Base-by-base conservation (phyloP, 1,140 invertebrate species). In the Drosophila biarmipes region DNA sequence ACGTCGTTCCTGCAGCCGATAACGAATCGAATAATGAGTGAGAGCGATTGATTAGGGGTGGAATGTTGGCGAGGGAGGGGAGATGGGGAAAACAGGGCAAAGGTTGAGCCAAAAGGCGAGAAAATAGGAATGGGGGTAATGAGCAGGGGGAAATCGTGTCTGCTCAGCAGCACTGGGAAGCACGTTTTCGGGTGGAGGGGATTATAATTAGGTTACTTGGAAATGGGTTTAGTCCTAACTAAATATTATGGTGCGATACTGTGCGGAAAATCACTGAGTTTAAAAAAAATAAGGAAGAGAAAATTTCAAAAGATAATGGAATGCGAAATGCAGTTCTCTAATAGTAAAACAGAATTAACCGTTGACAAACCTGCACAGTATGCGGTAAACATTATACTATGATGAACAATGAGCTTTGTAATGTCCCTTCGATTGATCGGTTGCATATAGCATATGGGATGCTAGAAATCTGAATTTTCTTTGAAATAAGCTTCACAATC, bases 21-120 rank as follows among this genome's bases (percentile, higher is more conserved):
- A 86, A 79, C 80, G 74, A 72, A 61, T 49, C 73, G 61, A 48
- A 82, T 78, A 87, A 81, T 61, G 73, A 73, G 54, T 57, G 48
- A 56, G 73, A 73, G 62, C 34, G 19, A 15, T 51, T 29, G 19
- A 17, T 17, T 12, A 12, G 52, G 52, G 35, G 29, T 21, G 29
- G 15, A 21, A 35, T 40, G 11, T 4, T 14, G 37, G 37, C 29
- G 12, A 10, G 6, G 55, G 15, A 15, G 53, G n/a, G 24, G 31
- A 29, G 46, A 17, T 38, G n/a, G 21, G 15, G 38, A n/a, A 35
- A 29, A n/a, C 21, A n/a, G 40, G 66, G 63, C 21, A 54, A n/a
- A 31, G 40, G 12, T 21, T 15, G 64, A 35, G 59, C 29, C 27
- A 43, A 66, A 7, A 15, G 62, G 45, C 64, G 64, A 34, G 19